Percentiles rank a stretch among this genome's conserved stretches.
Conservation (phyloP, 1,140 invertebrate genomes). For the Callitettix versicolor region DNA sequence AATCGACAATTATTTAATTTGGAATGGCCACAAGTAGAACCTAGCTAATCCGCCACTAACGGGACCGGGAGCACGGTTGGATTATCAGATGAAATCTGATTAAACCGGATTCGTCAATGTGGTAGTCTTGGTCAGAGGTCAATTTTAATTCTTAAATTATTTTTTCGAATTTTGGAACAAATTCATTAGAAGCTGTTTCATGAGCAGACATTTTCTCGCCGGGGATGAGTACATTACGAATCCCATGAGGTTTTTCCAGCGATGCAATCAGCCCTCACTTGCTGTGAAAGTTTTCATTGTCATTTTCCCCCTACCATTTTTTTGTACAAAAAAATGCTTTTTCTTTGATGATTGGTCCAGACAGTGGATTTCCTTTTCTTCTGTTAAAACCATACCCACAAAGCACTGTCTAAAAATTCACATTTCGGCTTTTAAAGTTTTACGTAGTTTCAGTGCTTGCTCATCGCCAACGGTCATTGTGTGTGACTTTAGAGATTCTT, state of each 20-base stretch:
- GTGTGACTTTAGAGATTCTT: no score
- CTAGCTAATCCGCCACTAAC: no score
- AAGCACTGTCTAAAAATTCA: no score
- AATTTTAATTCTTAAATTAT: conserved; percentile 17
- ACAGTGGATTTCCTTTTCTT: not conserved
- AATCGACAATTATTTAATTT: no score
- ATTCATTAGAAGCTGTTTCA: conserved; percentile 17
- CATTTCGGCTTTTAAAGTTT: no score
- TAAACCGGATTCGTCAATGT: conserved; percentile 21
- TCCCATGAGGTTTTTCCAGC: conserved; percentile 14
- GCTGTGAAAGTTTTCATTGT: not conserved
- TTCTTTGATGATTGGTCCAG: not conserved
- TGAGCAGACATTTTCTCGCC: conserved; percentile 23
- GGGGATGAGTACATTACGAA: conserved; percentile 9
- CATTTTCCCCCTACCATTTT: conserved; percentile 3
- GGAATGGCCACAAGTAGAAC: no score
- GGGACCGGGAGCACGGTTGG: no score
- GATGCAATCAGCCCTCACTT: conserved; percentile 8
- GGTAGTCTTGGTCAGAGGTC: conserved; percentile 20
- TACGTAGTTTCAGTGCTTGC: no score
- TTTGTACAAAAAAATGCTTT: conserved; percentile 2
- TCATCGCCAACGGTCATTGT: no score
- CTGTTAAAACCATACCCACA: not conserved
- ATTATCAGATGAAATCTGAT: no score
- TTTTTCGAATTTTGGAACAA: conserved; percentile 15